Evolutionary conservation across 2,888 invertebrate genomes (phyloP).

Genomic region (Drosophila subsilvestris): DNA sequence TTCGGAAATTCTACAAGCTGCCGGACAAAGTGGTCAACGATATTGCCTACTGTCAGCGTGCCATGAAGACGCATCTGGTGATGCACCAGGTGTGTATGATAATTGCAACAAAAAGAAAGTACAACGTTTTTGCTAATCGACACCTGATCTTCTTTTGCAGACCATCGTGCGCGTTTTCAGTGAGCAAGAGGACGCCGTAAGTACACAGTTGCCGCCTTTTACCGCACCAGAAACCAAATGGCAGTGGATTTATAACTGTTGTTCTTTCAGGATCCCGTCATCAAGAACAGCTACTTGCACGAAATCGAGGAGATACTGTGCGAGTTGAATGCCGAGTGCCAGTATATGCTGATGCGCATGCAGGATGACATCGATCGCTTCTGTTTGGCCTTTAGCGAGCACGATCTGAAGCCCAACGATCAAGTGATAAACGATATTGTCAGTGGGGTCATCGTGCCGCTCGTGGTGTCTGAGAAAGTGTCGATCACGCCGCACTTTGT

Average conservation of each 20-base stretch:
- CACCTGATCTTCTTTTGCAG: constrained; percentile 37
- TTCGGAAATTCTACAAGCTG: constrained; percentile 61
- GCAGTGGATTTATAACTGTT: neutral
- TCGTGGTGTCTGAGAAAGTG: constrained; percentile 18
- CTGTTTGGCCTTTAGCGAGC: constrained; percentile 60
- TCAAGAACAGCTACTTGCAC: constrained; percentile 39
- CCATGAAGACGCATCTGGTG: constrained; percentile 50
- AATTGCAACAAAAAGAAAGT: neutral
- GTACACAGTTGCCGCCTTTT: constrained; percentile 11
- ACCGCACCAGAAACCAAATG: neutral
- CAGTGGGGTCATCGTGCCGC: constrained; percentile 56
- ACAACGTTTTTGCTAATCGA: neutral
- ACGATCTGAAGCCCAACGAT: constrained; percentile 51
- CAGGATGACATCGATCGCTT: constrained; percentile 60
- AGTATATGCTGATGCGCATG: constrained; percentile 52
- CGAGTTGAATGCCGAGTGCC: constrained; percentile 66
- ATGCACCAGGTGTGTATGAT: constrained; percentile 54
- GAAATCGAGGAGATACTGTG: constrained; percentile 54
- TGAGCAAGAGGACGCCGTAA: constrained; percentile 45
- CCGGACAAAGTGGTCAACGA: constrained; percentile 55
- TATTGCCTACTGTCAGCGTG: constrained; percentile 64
- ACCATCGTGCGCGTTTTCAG: constrained; percentile 40
- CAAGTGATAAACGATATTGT: constrained; percentile 50
- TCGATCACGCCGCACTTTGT: constrained; percentile 50
- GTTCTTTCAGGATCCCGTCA: constrained; percentile 38